Evolutionary conservation across 2,113 vertebrate genomes (phyloP), one percentile per base, ranked within the genome.

Genomic region (Triplophysa dalaica): DNA sequence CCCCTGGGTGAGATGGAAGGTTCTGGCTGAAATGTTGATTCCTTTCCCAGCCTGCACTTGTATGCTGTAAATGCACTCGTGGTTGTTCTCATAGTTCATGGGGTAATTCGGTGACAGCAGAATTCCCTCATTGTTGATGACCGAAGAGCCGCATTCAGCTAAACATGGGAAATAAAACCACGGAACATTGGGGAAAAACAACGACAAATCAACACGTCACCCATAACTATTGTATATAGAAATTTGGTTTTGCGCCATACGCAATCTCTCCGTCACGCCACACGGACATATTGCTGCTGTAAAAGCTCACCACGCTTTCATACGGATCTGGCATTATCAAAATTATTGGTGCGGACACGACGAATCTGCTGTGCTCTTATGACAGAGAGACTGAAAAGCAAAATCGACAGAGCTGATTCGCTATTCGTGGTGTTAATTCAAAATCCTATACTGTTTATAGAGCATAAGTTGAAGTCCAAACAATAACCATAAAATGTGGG

Each of bases 1-100:
- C 87, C 96, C 96, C 89, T 96, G 96, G 45, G 96, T 94, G 81
- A 99, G 94, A 45, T 98, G 95, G 92, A 99, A 99, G 24, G 93
- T 94, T 91, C 92, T 92, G 82, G 97, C 97, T 61, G 96, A 97
- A 88, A 99, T 96, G 92, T 99, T 98, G 87, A 99, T 96, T 84
- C 98, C 98, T 88, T 98, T 98, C 74, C 98, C 98, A 85, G 95
- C 95, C 94, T 98, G 95, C 81, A 99, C 97, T 84, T 98, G 96
- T 89, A 99, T 96, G 87, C 95, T 99, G 88, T 99, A 99, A 88
- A 99, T 98, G 84, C 98, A 99, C 87, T 99, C 98, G 52, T 99
- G 93, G 87, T 90, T 91, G 90, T 93, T 92, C 86, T 93, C 93
- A 5, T 94, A 94, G 87, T 90, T 90, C 89, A 89, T 86, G n/a